phyloP scores from a whole-genome alignment of 2,888 invertebrate species.

The Ceratothoa steindachneri region DNA sequence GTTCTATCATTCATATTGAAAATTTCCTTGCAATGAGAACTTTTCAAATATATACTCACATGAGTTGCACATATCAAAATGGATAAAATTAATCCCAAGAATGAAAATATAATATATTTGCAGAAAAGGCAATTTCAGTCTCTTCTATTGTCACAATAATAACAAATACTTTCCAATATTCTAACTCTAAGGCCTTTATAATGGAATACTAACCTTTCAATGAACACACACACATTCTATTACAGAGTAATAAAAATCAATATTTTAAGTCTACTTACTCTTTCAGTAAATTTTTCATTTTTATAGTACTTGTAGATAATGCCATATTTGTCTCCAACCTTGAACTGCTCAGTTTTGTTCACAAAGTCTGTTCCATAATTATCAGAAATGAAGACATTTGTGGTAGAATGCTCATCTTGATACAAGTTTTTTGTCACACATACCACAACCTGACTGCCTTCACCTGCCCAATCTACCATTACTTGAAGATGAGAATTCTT shows the following conservation, averaged over 20 bases:
- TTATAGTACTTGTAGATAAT: conserved; percentile 78
- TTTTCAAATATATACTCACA: too few species aligned
- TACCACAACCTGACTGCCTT: conserved; percentile 78
- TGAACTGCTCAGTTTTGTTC: conserved; percentile 68
- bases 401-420: conserved; percentile 55
- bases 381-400: conserved; percentile 77
- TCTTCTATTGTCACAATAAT: too few species aligned
- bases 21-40: too few species aligned
- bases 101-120: too few species aligned
- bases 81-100: too few species aligned
- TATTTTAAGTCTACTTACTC: conserved; percentile 61
- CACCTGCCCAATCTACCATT: conserved; percentile 89
- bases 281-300: conserved; percentile 71
- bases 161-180: too few species aligned
- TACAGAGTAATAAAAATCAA: neutral
- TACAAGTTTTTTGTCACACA: conserved; percentile 56
- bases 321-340: conserved; percentile 61
- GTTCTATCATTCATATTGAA: too few species aligned
- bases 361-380: conserved; percentile 77
- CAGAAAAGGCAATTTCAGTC: too few species aligned
- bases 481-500: conserved; percentile 83
- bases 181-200: too few species aligned
- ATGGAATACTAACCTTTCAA: too few species aligned
- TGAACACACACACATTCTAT: too few species aligned
- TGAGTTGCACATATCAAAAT: too few species aligned